Percentiles rank a stretch among this genome's conserved stretches.
Conservation (phyloP, 2,888 invertebrate genomes). For the Gortyna flavago region DNA sequence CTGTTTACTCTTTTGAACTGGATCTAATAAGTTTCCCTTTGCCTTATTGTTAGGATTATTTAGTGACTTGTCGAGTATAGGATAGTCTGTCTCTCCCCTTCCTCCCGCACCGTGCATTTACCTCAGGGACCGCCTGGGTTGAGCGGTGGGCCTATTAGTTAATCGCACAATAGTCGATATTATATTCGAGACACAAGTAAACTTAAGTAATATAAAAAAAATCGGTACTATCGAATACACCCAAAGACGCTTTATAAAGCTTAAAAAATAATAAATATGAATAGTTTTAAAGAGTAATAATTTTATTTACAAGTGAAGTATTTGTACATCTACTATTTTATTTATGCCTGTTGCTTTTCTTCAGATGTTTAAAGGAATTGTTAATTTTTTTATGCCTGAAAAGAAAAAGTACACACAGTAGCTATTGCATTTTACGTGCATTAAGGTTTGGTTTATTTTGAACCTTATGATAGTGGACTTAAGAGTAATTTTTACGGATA, state of each 20-base stretch:
- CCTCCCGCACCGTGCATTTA: background rate
- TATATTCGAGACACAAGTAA: constrained; percentile 40
- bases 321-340: constrained; percentile 25
- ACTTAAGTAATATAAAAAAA: constrained; percentile 39
- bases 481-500: constrained; percentile 4
- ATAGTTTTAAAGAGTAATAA: constrained; percentile 54
- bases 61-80: too few species aligned
- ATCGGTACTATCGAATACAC: constrained; percentile 67
- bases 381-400: constrained; percentile 18
- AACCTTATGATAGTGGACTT: background rate
- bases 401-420: constrained; percentile 6
- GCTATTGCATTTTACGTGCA: constrained; percentile 39
- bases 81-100: background rate
- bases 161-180: constrained; percentile 37
- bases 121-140: background rate
- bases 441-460: constrained; percentile 10
- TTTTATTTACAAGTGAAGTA: constrained; percentile 51
- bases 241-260: constrained; percentile 77
- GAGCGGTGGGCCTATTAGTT: background rate
- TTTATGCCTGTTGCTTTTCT: constrained; percentile 42
- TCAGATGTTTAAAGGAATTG: constrained; percentile 33
- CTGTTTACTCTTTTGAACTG: too few species aligned
- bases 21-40: too few species aligned
- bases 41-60: too few species aligned
- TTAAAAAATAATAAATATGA: constrained; percentile 58